Conservation (phyloP, 2,888 invertebrate genomes). For the Drosophila lacicola region DNA sequence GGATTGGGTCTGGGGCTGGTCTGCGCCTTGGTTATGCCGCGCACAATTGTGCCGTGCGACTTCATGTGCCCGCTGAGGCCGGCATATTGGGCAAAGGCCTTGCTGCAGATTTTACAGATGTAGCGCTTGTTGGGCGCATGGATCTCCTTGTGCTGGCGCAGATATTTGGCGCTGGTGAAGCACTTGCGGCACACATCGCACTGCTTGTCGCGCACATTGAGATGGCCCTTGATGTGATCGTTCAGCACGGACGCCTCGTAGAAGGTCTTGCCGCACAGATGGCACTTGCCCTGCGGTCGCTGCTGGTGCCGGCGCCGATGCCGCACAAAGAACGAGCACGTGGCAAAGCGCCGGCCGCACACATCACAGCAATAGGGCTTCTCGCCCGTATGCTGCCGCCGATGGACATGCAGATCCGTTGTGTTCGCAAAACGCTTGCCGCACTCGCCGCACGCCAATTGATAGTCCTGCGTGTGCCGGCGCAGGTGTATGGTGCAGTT, state of each 20-base stretch:
- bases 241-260: conserved; percentile 30
- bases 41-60: conserved; percentile 30
- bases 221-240: conserved; percentile 47
- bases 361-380: conserved; percentile 53
- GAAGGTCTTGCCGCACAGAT: conserved; percentile 45
- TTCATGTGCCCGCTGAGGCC: conserved; percentile 78
- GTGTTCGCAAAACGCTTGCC: conserved; percentile 43
- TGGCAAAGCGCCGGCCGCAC: conserved; percentile 45
- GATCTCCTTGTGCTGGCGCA: conserved; percentile 73
- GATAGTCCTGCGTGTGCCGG: conserved; percentile 41
- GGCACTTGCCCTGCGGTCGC: conserved; percentile 40
- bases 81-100: conserved; percentile 74
- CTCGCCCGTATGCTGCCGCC: conserved; percentile 43
- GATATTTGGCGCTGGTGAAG: conserved; percentile 70
- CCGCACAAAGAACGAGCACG: conserved; percentile 31
- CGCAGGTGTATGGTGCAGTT: conserved; percentile 42
- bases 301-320: conserved; percentile 43
- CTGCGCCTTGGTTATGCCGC: neutral
- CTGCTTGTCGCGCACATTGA: conserved; percentile 49
- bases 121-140: conserved; percentile 75
- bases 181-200: conserved; percentile 72
- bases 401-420: conserved; percentile 41
- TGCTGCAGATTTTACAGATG: conserved; percentile 74
- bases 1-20: too few relatives aligned
- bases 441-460: conserved; percentile 38